Base-by-base conservation (phyloP, 2,888 invertebrate genomes). In the Hecatera dysodea region DNA sequence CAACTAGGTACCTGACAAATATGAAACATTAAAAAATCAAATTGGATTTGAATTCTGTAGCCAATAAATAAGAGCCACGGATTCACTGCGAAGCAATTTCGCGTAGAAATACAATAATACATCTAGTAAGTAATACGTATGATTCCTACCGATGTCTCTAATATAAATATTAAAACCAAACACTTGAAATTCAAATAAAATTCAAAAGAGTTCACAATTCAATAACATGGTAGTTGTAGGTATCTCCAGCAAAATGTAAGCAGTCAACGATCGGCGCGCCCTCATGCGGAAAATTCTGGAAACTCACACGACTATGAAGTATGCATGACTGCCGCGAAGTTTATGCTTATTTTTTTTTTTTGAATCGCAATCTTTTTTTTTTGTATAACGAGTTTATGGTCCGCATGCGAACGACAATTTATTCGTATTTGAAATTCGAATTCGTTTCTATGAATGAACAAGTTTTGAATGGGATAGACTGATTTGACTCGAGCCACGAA, bases 221-320 rank as follows among this genome's bases (percentile, higher is more conserved):
- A 77, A 77, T 78, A 75, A 73, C 64, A 82, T 81, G 63, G 62
- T 44, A 44, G 7, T 4, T 44, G 8, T 44, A 19, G 44, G 19
- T 84, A 75, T 81, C 85, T 82, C 33, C 64, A 64, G 59, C 78
- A 78, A 80, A 76, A 78, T 76, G 71, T 74, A 78, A 76, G 76
- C 81, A 84, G 84, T 82, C 86, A 79, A 80, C 88, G 84, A 86
- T 84, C 87, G 85, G 80, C 81, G 87, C 89, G 89, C 93, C 89
- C 89, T 92, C 93, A 89, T n/a, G 79, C 85, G 93, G 93, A 92
- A 94, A 93, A 93, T 91, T 91, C 90, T 88, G 86, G 89, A 91
- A 94, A 92, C 93, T 93, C 92, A 85, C 85, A 88, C 90, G 82
- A 82, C 88, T 89, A 87, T 91, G 87, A 88, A 89, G 87, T 86